A percentile compares a stretch with the other conserved stretches of the same genome.
Evolutionary conservation across 1,140 invertebrate genomes (phyloP).

Genomic region (Saxidomus purpurata): DNA sequence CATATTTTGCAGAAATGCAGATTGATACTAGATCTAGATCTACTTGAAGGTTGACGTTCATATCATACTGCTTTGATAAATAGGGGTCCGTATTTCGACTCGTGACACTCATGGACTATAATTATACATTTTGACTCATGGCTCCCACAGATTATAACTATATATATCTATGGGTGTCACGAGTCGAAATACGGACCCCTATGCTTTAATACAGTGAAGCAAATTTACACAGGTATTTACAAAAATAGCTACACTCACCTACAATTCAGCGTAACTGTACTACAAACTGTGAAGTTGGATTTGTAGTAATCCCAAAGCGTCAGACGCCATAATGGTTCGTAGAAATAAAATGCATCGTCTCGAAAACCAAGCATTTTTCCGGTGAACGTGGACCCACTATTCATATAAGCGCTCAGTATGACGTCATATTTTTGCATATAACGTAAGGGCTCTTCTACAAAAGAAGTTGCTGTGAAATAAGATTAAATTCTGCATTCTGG

Average conservation of each 20-base stretch:
- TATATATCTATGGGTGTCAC: too few species aligned
- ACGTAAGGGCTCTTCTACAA: background rate
- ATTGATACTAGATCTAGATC: too few species aligned
- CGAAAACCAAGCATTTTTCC: constrained; percentile 45
- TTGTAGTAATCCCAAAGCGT: constrained; percentile 30
- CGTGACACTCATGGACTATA: too few species aligned
- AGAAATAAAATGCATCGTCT: constrained; percentile 59
- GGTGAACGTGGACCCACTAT: constrained; percentile 51
- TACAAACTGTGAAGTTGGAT: constrained; percentile 39
- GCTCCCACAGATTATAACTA: too few species aligned
- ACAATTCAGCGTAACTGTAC: background rate
- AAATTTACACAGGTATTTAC: too few species aligned
- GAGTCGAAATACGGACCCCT: too few species aligned
- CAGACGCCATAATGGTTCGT: constrained; percentile 52
- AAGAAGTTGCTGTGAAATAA: background rate
- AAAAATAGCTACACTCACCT: background rate
- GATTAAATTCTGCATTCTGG: background rate
- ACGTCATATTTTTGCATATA: constrained; percentile 32
- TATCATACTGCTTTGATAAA: too few species aligned
- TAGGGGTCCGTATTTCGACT: too few species aligned
- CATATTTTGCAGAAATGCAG: too few species aligned
- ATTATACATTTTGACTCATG: too few species aligned
- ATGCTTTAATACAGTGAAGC: too few species aligned
- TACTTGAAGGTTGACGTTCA: too few species aligned
- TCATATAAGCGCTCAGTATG: constrained; percentile 61